Conservation (phyloP, 1,140 invertebrate species). For the Holcopasites calliopsidis region DNA sequence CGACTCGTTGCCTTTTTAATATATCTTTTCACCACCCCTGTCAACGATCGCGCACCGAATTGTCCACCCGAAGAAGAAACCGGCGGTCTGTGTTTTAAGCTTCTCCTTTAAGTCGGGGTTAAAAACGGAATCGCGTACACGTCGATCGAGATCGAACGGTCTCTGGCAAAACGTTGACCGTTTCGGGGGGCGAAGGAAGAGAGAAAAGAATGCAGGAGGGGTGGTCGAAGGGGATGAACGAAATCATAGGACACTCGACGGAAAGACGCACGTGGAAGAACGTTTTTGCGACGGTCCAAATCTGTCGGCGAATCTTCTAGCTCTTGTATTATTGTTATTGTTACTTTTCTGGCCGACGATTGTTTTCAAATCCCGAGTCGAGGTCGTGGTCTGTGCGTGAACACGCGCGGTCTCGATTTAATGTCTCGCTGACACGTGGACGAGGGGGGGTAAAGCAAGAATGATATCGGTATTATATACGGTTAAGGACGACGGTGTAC, state of each 20-base stretch:
- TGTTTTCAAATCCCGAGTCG: neutral
- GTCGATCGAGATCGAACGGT: slow-evolving; percentile 11
- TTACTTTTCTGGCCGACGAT: no score
- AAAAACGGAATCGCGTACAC: neutral
- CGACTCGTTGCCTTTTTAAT: slow-evolving; percentile 20
- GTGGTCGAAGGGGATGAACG: slow-evolving; percentile 8
- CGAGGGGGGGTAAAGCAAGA: slow-evolving; percentile 35
- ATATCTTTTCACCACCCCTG: neutral
- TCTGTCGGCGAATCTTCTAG: neutral
- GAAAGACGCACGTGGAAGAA: slow-evolving; percentile 31
- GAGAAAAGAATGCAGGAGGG: slow-evolving; percentile 9
- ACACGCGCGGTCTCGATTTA: slow-evolving; percentile 7
- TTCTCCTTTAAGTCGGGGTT: neutral
- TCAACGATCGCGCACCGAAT: neutral
- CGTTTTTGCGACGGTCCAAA: neutral
- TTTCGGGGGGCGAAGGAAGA: neutral
- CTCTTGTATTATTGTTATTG: neutral
- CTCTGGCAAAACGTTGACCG: neutral
- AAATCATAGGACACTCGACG: slow-evolving; percentile 39
- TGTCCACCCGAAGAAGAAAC: neutral
- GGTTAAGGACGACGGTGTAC: slow-evolving; percentile 11
- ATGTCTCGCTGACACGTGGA: slow-evolving; percentile 32
- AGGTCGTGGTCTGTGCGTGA: neutral
- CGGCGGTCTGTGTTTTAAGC: neutral
- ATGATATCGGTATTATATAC: slow-evolving; percentile 14